A percentile compares a stretch with the other conserved stretches of the same genome.
phyloP scores from a whole-genome alignment of 2,113 vertebrate species.

The Amphiprion percula region DNA sequence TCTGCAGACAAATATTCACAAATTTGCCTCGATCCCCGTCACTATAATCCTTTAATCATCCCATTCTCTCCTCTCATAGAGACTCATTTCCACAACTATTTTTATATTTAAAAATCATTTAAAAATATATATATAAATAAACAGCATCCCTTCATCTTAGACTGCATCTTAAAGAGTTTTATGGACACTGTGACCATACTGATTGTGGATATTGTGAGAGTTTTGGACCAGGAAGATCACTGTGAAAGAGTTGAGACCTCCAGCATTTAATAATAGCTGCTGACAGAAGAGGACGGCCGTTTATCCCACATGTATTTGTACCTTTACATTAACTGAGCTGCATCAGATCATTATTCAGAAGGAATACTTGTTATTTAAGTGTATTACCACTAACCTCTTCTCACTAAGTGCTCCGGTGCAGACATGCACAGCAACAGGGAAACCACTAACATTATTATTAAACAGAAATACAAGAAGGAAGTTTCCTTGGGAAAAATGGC shows the following conservation, averaged over 20 bases:
- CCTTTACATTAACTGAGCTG: not conserved
- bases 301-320: slow-evolving; percentile 40
- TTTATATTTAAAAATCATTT: slow-evolving; percentile 68
- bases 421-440: slow-evolving; percentile 21
- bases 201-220: slow-evolving; percentile 53
- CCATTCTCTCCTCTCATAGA: slow-evolving; percentile 10
- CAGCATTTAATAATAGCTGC: not conserved
- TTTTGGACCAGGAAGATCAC: slow-evolving; percentile 61
- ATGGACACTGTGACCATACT: slow-evolving; percentile 63
- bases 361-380: not conserved
- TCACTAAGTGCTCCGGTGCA: slow-evolving; percentile 13
- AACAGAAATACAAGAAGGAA: not conserved
- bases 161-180: slow-evolving; percentile 37
- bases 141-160: slow-evolving; percentile 34
- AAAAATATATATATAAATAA: slow-evolving; percentile 25
- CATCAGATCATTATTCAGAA: slow-evolving; percentile 9
- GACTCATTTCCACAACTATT: slow-evolving; percentile 47
- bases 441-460: slow-evolving; percentile 39
- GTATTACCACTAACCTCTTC: slow-evolving; percentile 36
- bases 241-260: slow-evolving; percentile 63
- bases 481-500: not conserved
- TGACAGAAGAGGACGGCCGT: slow-evolving; percentile 4
- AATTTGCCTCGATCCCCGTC: slow-evolving; percentile 11
- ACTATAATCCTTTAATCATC: not conserved
- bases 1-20: slow-evolving; percentile 19